Base-by-base conservation (phyloP, 2,113 vertebrate species). In the Hyperoodon ampullatus region DNA sequence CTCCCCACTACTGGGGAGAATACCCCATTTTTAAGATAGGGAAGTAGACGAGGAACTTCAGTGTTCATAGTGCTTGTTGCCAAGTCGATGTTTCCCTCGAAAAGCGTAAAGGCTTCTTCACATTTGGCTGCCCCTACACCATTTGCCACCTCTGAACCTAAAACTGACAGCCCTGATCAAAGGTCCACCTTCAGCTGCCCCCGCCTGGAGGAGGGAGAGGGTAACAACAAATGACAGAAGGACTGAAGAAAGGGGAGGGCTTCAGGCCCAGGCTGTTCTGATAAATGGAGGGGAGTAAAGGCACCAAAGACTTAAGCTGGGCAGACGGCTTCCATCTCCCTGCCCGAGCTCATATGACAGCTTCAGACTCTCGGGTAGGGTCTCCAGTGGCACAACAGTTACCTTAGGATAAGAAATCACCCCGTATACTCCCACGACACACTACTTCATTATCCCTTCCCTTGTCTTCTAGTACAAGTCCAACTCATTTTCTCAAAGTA, bases 381-480 rank as follows among this genome's bases (percentile, higher is more conserved):
- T 14, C 72, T 77, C 4, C 0, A 8, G 26, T 14, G 16, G 58
- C 66, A 5, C 8, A 15, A 13, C 44, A 63, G 21, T 16, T 11
- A 53, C 23, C 16, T 70, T 42, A 24, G 8, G 26, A 28, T 58
- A 94, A 75, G 60, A 84, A 80, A 63, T 50, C 15, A 19, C 70
- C 68, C 55, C 50, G 1, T 16, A 44, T 1, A 2, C 10, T 70
- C 2, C 70, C 30, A 19, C 7, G 4, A 8, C 16, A 28, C 1
- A 47, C 15, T 3, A 10, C 66, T 58, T 93, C 35, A 33, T 42
- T 23, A 18, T 12, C 10, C n/a, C n/a, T 61, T 61, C 70, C 55
- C 26, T 66, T 81, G 77, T 86, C 74, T 78, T 83, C 77, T 28
- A 55, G 14, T 78, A 63, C 47, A 89, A 82, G 61, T 35, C 72